Evolutionary conservation across 1,140 invertebrate genomes (phyloP).

Genomic region (Acyrthosiphon pisum): DNA sequence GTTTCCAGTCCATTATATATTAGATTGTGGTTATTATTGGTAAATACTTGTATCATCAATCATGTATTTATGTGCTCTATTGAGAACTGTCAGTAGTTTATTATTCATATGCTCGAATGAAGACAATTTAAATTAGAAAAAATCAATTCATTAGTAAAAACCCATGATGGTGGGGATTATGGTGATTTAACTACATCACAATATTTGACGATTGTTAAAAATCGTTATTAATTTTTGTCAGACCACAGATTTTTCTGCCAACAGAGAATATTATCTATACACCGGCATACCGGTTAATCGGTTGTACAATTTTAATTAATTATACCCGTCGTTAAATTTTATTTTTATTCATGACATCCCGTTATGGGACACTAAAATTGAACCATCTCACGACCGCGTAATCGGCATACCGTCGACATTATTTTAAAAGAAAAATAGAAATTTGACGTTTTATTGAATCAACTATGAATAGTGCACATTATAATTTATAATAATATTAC

Average conservation of each 20-base stretch:
- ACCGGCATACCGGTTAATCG: neutral
- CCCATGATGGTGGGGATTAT: neutral
- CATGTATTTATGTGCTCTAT: neutral
- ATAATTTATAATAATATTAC: neutral
- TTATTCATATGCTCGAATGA: neutral
- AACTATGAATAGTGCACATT: neutral
- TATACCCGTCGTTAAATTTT: neutral
- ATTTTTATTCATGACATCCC: neutral
- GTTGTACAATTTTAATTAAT: neutral
- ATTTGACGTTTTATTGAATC: neutral
- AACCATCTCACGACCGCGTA: neutral
- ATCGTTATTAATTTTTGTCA: neutral
- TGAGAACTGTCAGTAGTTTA: neutral
- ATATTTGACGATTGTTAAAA: neutral
- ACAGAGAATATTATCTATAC: neutral
- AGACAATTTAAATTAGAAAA: neutral
- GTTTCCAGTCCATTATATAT: too few species aligned
- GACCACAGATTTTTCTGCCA: neutral
- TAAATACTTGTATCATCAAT: neutral
- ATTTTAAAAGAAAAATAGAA: neutral
- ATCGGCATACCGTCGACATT: neutral
- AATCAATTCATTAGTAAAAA: neutral
- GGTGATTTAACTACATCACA: neutral
- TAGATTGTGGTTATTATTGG: neutral
- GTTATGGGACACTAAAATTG: neutral